Evolutionary conservation across 2,113 vertebrate species (phyloP).

Genomic region (Tupaia chinensis): DNA sequence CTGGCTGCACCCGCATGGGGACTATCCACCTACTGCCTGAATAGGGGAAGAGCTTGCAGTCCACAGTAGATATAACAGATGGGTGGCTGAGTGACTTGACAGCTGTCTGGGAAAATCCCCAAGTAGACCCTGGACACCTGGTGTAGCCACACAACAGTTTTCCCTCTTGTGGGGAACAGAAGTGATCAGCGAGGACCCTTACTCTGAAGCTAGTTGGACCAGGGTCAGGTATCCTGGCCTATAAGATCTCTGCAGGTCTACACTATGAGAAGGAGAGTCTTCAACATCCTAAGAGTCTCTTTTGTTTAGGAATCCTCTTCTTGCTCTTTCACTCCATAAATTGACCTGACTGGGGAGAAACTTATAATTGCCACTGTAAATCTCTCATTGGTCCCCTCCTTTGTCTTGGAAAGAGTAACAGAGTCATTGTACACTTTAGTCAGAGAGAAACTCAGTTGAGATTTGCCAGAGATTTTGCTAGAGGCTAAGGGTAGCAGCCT

Average conservation of each 20-base stretch:
- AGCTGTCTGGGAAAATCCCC: neutral
- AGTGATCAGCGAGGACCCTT: neutral
- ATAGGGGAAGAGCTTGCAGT: neutral
- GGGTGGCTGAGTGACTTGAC: neutral
- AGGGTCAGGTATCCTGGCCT: neutral
- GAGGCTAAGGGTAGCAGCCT: too few species aligned
- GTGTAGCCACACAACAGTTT: neutral
- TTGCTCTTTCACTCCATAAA: neutral
- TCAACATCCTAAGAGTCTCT: neutral
- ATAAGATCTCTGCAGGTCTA: too few species aligned
- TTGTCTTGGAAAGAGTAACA: neutral
- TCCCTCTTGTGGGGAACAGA: neutral
- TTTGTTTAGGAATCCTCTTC: neutral
- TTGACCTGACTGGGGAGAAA: neutral
- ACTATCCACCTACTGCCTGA: neutral
- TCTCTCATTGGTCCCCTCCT: neutral
- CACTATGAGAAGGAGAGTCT: too few species aligned
- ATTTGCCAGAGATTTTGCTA: neutral
- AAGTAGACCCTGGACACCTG: neutral
- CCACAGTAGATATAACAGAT: neutral
- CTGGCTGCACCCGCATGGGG: neutral
- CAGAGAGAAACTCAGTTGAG: neutral
- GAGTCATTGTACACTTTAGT: neutral
- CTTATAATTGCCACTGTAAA: fast-evolving
- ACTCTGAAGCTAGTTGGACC: neutral